A percentile compares a stretch with the other conserved stretches of the same genome.
phyloP scores from a whole-genome alignment of 2,888 invertebrate species.

The Lithophane semibrunnea region DNA sequence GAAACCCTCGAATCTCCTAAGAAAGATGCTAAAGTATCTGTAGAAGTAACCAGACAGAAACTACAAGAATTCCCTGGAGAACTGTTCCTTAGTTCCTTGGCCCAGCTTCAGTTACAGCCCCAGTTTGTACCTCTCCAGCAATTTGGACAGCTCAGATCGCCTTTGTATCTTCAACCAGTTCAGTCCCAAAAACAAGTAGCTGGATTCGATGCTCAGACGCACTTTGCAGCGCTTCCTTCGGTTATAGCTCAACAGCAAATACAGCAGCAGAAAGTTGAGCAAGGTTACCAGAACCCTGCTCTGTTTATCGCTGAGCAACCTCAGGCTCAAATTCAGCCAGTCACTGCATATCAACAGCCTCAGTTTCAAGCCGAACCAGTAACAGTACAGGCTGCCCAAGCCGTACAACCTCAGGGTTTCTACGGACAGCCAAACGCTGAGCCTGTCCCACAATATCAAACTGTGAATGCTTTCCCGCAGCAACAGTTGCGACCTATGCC shows the following conservation, averaged over 20 bases:
- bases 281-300: constrained; percentile 71
- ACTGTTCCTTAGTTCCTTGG: constrained; percentile 81
- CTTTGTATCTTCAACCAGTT: constrained; percentile 74
- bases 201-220: constrained; percentile 82
- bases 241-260: constrained; percentile 81
- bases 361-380: constrained; percentile 61
- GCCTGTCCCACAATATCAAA: constrained; percentile 68
- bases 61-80: constrained; percentile 85
- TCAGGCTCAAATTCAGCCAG: constrained; percentile 54
- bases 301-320: constrained; percentile 73
- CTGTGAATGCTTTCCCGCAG: constrained; percentile 57
- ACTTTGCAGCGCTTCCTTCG: constrained; percentile 84
- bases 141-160: constrained; percentile 74
- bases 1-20: constrained; percentile 76
- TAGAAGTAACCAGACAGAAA: constrained; percentile 85
- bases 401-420: constrained; percentile 54
- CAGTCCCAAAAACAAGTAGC: constrained; percentile 76
- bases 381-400: constrained; percentile 34
- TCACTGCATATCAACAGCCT: constrained; percentile 60
- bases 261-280: constrained; percentile 69
- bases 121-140: constrained; percentile 79
- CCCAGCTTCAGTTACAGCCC: constrained; percentile 82
- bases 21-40: constrained; percentile 76
- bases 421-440: constrained; percentile 53
- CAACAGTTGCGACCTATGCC: constrained; percentile 50